Percentiles rank a stretch among this genome's conserved stretches.
These are phyloP conservation scores for Halictus rubicundus DNA, from an alignment of 1,140 invertebrate species.

Conservation along the genomic window DNA sequence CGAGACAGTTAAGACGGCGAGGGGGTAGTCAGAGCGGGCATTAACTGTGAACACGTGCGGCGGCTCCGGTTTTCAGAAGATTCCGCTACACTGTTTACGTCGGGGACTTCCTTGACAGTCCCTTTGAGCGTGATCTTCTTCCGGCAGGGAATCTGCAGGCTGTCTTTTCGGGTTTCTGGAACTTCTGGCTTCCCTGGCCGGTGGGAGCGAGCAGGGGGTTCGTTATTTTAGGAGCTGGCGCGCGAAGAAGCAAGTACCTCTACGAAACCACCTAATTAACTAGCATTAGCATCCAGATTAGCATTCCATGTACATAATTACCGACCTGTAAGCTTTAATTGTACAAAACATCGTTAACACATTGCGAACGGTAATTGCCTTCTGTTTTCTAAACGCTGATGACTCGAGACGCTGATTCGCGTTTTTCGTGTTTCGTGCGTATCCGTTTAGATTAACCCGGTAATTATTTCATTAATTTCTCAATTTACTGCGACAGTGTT, in stretches of 20 bases:
- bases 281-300: too few species aligned
- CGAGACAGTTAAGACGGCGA: not conserved
- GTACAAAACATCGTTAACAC: too few species aligned
- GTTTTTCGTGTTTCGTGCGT: too few species aligned
- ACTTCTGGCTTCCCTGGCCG: not conserved
- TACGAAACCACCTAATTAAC: too few species aligned
- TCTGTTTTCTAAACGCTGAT: too few species aligned
- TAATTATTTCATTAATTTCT: too few species aligned
- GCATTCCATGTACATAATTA: too few species aligned
- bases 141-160: constrained; percentile 41
- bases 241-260: not conserved
- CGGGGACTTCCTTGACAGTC: constrained; percentile 51
- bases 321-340: too few species aligned
- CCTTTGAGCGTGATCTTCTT: constrained; percentile 45
- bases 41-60: constrained; percentile 59
- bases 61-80: constrained; percentile 26
- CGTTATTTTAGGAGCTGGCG: not conserved
- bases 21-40: constrained; percentile 37
- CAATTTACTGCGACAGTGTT: too few species aligned
- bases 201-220: not conserved
- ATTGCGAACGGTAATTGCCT: too few species aligned
- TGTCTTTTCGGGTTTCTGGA: constrained; percentile 33
- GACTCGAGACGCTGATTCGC: too few species aligned
- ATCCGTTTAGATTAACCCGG: too few species aligned
- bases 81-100: constrained; percentile 48